A percentile compares a stretch with the other conserved stretches of the same genome.
phyloP scores from a whole-genome alignment of 1,140 invertebrate genomes.

The Mizuhopecten yessoensis region DNA sequence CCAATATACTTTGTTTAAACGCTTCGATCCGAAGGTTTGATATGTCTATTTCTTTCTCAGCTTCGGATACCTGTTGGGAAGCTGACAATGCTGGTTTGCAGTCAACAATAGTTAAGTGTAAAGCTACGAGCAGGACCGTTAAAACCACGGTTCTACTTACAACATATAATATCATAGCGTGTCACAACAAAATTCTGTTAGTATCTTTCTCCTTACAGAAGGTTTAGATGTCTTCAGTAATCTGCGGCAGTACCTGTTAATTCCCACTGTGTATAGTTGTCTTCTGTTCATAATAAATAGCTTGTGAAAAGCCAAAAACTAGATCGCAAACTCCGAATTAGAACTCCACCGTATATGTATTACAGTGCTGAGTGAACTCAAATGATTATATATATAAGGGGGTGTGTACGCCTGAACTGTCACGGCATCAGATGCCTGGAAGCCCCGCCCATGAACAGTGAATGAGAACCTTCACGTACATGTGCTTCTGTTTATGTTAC shows the following conservation, averaged over 20 bases:
- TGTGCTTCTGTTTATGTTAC: constrained; percentile 1
- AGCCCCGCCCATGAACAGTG: background rate
- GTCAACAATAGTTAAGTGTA: background rate
- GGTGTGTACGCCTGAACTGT: constrained; percentile 14
- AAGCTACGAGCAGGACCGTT: constrained; percentile 6
- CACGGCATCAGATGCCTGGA: background rate
- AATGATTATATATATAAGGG: constrained; percentile 40
- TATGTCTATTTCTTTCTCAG: background rate
- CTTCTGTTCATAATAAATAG: constrained; percentile 37
- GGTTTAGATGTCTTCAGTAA: constrained; percentile 13
- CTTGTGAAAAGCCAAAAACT: constrained; percentile 28
- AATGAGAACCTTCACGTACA: constrained; percentile 28
- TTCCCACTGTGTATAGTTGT: constrained; percentile 17
- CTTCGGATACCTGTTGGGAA: background rate
- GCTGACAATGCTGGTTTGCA: constrained; percentile 5
- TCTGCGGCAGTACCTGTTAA: background rate
- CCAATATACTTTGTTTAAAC: constrained; percentile 11
- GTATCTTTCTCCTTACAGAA: constrained; percentile 1
- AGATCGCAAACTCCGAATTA: constrained; percentile 33
- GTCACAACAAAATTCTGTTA: constrained; percentile 16
- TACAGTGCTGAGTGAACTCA: constrained; percentile 37
- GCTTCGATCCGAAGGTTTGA: background rate
- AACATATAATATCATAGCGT: constrained; percentile 28
- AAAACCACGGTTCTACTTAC: constrained; percentile 37
- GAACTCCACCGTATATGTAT: background rate